Evolutionary conservation across 1,140 invertebrate species (phyloP), one percentile per base, ranked within the genome.

Genomic region (Hermatobates lingyangjiaoensis): DNA sequence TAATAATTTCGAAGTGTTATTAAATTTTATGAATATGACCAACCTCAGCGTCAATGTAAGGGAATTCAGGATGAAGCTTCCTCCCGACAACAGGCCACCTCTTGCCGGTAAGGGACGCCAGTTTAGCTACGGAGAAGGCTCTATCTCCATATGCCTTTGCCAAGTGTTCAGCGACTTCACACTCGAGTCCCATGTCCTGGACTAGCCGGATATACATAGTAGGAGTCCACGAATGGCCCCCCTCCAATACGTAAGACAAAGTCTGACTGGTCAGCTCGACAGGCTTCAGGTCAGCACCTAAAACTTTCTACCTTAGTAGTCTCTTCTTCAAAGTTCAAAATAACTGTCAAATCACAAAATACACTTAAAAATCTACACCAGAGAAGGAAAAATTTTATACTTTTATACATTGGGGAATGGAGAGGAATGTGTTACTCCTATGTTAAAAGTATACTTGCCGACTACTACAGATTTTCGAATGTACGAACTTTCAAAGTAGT

Each of bases 31-130:
- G n/a, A n/a, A n/a, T n/a, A n/a, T n/a, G n/a, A n/a, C n/a, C n/a
- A n/a, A 95, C 89, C 75, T 98, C 94, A 18, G 93, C 94, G 65
- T 98, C 95, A 60, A 99, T 90, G 64, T 98, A 99, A 0, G 95
- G 94, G 66, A 96, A 98, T 67, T 98, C 92, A 15, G 89, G 87
- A 68, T 98, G 94, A 28, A 99, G 72, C 62, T 93, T 84, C 58
- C 85, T 83, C 46, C 96, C 96, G 57, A 98, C 92, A 54, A 98
- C 88, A 4, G 86, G 86, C 92, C 92, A 98, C 47, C 90, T 72
- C 70, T 95, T 91, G 27, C 94, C 95, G 15, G 95, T 98, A 45
- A 98, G 72, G 26, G 83, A 74, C 12, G 91, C 91, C 76, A 97
- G 78, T 69, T 97, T 95, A 1, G 92, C 90, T 1, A 99, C 94